phyloP scores from a whole-genome alignment of 2,797 vertebrate species.

The Oceanodroma leucorhoa region DNA sequence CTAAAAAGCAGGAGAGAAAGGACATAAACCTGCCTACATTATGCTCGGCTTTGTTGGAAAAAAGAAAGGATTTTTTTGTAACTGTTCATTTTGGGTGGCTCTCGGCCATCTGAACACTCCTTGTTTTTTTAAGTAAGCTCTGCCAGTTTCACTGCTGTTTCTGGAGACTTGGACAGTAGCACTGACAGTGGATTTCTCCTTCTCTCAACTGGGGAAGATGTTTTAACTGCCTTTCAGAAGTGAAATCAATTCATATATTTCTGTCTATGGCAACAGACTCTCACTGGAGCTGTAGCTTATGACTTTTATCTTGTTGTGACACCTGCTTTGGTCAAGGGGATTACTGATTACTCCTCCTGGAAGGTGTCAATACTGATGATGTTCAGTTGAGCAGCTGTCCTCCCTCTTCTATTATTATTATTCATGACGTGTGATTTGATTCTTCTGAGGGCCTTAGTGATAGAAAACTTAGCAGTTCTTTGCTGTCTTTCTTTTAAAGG shows the following conservation, averaged over 20 bases:
- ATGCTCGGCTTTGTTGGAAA: neutral
- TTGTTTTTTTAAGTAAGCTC: neutral
- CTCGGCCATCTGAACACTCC: neutral
- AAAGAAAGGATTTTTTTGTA: neutral
- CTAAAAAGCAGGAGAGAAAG: neutral
- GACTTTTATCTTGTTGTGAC: constrained; percentile 42
- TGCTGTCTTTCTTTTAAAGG: neutral
- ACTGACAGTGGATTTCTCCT: neutral
- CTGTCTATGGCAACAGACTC: neutral
- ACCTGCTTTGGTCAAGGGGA: constrained; percentile 32
- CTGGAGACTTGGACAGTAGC: neutral
- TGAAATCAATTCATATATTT: neutral
- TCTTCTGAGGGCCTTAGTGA: neutral
- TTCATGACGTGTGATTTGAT: neutral
- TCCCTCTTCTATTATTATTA: constrained; percentile 24
- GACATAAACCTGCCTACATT: neutral
- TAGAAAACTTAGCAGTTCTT: constrained; percentile 8
- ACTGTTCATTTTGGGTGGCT: neutral
- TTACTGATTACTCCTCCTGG: constrained; percentile 11
- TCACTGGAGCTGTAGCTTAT: neutral
- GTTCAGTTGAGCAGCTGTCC: constrained; percentile 21
- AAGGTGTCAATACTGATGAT: constrained; percentile 33
- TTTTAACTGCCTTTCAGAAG: neutral
- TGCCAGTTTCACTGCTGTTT: neutral
- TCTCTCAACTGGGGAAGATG: neutral